Conservation (phyloP, 2,113 vertebrate species). For the Aphelocoma coerulescens region DNA sequence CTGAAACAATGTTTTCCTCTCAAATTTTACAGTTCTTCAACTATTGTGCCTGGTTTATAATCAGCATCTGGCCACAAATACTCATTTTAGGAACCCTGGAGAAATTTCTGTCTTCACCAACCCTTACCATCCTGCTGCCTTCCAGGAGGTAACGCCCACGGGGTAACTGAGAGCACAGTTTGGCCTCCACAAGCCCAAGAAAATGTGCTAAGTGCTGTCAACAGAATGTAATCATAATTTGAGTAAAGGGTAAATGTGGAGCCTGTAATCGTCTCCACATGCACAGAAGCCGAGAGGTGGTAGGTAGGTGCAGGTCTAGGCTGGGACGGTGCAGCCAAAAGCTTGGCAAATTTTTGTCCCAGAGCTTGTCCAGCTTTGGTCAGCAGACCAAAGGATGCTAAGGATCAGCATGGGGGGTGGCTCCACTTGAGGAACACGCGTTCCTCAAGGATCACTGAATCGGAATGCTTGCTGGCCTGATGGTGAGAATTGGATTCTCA, state of each 20-base stretch:
- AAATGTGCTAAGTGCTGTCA: slow-evolving; percentile 44
- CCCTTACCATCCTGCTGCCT: slow-evolving; percentile 17
- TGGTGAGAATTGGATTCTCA: not conserved
- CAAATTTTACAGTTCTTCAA: not conserved
- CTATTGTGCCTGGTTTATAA: not conserved
- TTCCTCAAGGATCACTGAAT: not conserved
- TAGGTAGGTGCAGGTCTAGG: not conserved
- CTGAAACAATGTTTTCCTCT: not conserved
- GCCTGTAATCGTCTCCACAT: not conserved
- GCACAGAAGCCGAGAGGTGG: not conserved
- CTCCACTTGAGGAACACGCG: fast-evolving
- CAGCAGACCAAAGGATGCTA: not conserved
- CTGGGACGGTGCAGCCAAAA: not conserved
- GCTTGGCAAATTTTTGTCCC: not conserved
- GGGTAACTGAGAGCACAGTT: not conserved
- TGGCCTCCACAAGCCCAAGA: slow-evolving; percentile 10
- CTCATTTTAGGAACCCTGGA: slow-evolving; percentile 15
- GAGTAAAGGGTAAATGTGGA: not conserved
- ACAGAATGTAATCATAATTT: slow-evolving; percentile 27
- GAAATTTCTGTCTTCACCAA: slow-evolving; percentile 32
- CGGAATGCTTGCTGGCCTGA: not conserved
- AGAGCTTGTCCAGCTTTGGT: not conserved
- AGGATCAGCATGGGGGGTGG: fast-evolving
- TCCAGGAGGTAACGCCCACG: slow-evolving; percentile 3
- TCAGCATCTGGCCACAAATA: slow-evolving; percentile 9